Evolutionary conservation across 37 sponge, comb jelly and placozoan species (phyloP).

Genomic region (Corticium candelabrum): DNA sequence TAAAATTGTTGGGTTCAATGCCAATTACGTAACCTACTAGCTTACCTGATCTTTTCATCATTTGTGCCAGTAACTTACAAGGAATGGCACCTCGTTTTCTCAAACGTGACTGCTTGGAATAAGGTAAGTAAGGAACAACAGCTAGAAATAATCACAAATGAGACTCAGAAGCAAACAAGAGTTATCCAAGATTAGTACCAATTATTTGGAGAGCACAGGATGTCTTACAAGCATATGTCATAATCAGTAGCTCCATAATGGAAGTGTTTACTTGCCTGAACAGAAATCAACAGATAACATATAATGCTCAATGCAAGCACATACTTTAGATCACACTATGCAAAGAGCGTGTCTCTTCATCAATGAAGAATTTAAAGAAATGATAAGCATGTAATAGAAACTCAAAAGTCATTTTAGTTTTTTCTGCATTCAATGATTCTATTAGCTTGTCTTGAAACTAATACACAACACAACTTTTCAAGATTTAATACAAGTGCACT

Average conservation of each 20-base stretch:
- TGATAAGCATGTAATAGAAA: too few relatives aligned
- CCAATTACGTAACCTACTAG: too few relatives aligned
- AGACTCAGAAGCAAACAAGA: not conserved
- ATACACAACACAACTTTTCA: too few relatives aligned
- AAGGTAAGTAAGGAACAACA: slow-evolving; percentile 93
- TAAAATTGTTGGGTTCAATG: too few relatives aligned
- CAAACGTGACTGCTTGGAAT: slow-evolving; percentile 83
- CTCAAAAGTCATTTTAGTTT: too few relatives aligned
- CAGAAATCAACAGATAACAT: not conserved
- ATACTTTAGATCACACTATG: too few relatives aligned
- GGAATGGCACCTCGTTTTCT: slow-evolving; percentile 82
- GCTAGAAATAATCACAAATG: slow-evolving; percentile 25
- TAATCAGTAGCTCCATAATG: slow-evolving; percentile 87
- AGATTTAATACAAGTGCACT: too few relatives aligned
- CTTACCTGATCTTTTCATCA: slow-evolving; percentile 79
- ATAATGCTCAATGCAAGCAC: too few relatives aligned
- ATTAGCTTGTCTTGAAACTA: too few relatives aligned
- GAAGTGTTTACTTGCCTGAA: not conserved
- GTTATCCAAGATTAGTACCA: slow-evolving; percentile 25
- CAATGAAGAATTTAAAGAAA: too few relatives aligned
- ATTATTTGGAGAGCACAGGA: slow-evolving; percentile 73
- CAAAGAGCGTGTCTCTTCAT: too few relatives aligned
- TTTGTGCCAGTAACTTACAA: slow-evolving; percentile 79
- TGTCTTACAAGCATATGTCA: slow-evolving; percentile 87
- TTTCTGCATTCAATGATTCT: too few relatives aligned